Percentiles rank a stretch among this genome's conserved stretches.
These are phyloP conservation scores for Dicyema japonicum DNA, from an alignment of 1,140 invertebrate genomes.

Conservation along the genomic window DNA sequence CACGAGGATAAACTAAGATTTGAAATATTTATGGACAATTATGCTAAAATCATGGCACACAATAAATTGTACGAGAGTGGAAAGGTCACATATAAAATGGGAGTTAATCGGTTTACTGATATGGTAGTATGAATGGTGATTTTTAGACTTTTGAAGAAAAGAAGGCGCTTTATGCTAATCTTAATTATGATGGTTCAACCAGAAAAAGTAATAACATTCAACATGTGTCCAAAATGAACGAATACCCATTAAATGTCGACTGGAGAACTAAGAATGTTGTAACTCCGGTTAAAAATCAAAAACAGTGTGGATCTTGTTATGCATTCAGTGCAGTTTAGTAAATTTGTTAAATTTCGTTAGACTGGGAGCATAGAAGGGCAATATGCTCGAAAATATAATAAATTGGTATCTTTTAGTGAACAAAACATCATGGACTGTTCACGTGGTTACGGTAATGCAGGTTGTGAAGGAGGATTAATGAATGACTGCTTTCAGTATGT, in stretches of 20 bases:
- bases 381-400: slow-evolving; percentile 7
- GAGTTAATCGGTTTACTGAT: slow-evolving; percentile 12
- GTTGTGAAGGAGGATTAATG: slow-evolving; percentile 15
- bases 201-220: too few species aligned
- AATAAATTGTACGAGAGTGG: slow-evolving; percentile 8
- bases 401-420: slow-evolving; percentile 9
- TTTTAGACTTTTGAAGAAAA: too few species aligned
- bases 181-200: too few species aligned
- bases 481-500: slow-evolving; percentile 15
- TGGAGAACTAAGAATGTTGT: slow-evolving; percentile 11
- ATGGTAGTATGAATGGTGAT: too few species aligned
- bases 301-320: slow-evolving; percentile 65
- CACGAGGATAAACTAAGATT: too few species aligned
- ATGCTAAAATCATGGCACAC: too few species aligned
- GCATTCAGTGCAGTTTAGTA: slow-evolving; percentile 35
- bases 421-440: slow-evolving; percentile 13
- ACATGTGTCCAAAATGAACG: too few species aligned
- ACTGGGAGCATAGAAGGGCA: slow-evolving; percentile 11
- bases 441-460: slow-evolving; percentile 7
- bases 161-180: slow-evolving; percentile 1
- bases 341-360: too few species aligned
- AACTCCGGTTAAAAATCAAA: slow-evolving; percentile 11
- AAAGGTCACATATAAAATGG: slow-evolving; percentile 10
- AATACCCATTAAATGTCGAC: slow-evolving; percentile 7
- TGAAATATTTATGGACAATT: too few species aligned